These are phyloP conservation scores for Ennomos fuscantarius DNA, from an alignment of 2,888 invertebrate species.

Conservation along the genomic window DNA sequence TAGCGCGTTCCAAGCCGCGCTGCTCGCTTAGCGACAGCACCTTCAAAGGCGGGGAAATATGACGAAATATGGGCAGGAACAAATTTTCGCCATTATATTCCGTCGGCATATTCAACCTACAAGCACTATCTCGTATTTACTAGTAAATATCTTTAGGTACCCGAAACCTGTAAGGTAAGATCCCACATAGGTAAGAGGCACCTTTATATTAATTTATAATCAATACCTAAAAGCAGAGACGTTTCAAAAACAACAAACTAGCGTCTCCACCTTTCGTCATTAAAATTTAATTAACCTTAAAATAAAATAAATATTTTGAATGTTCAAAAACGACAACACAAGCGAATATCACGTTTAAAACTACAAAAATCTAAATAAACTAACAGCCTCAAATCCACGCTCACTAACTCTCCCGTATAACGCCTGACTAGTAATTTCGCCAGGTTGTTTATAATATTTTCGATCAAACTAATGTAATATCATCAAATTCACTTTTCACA, in stretches of 20 bases:
- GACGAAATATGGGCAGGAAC: slow-evolving; percentile 20
- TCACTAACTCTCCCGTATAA: slow-evolving; percentile 35
- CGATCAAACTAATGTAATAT: slow-evolving; percentile 9
- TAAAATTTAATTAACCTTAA: slow-evolving; percentile 18
- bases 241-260: slow-evolving; percentile 14
- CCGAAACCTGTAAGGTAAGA: background rate
- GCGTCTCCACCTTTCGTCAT: slow-evolving; percentile 6
- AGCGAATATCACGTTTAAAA: slow-evolving; percentile 33
- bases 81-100: slow-evolving; percentile 23
- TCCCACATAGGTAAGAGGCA: slow-evolving; percentile 3
- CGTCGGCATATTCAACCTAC: background rate
- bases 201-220: background rate
- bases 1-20: background rate
- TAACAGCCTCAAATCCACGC: slow-evolving; percentile 47
- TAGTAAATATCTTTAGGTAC: background rate
- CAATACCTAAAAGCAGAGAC: slow-evolving; percentile 17
- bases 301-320: slow-evolving; percentile 37
- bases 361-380: slow-evolving; percentile 35
- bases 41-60: background rate
- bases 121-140: background rate
- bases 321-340: slow-evolving; percentile 29
- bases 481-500: slow-evolving; percentile 3
- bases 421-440: slow-evolving; percentile 47
- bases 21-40: background rate
- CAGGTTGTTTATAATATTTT: slow-evolving; percentile 20